phyloP scores from a whole-genome alignment of 2,888 invertebrate species.

The Lithophane ornitopus region DNA sequence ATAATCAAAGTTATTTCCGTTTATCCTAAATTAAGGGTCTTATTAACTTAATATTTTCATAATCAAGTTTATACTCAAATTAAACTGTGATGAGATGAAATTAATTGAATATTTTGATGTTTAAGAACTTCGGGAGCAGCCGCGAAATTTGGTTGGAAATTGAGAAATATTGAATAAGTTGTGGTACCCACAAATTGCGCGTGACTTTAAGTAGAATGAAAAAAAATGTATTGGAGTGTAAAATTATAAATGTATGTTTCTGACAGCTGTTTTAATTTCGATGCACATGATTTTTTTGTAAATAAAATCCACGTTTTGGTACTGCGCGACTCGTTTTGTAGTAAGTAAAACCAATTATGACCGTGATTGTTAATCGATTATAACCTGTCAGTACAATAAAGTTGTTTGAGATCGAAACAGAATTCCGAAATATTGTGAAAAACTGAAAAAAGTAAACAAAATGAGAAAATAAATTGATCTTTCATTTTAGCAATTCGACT shows the following conservation, averaged over 20 bases:
- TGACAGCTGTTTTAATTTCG: constrained; percentile 2
- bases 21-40: constrained; percentile 11
- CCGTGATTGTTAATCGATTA: background rate
- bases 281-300: background rate
- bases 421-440: background rate
- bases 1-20: constrained; percentile 4
- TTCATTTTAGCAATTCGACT: background rate
- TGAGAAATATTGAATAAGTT: constrained; percentile 18
- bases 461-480: background rate
- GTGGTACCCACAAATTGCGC: background rate
- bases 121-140: constrained; percentile 36
- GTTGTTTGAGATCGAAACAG: background rate
- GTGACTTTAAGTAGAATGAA: constrained; percentile 3
- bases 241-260: background rate
- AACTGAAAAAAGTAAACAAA: background rate
- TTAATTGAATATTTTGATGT: constrained; percentile 52
- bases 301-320: background rate
- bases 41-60: constrained; percentile 48
- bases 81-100: constrained; percentile 52
- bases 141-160: constrained; percentile 34
- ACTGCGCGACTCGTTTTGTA: background rate
- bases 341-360: background rate
- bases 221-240: background rate
- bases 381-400: background rate
- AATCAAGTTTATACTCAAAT: constrained; percentile 43